phyloP scores from a whole-genome alignment of 2,888 invertebrate species.

The Ophion obscuratus region DNA sequence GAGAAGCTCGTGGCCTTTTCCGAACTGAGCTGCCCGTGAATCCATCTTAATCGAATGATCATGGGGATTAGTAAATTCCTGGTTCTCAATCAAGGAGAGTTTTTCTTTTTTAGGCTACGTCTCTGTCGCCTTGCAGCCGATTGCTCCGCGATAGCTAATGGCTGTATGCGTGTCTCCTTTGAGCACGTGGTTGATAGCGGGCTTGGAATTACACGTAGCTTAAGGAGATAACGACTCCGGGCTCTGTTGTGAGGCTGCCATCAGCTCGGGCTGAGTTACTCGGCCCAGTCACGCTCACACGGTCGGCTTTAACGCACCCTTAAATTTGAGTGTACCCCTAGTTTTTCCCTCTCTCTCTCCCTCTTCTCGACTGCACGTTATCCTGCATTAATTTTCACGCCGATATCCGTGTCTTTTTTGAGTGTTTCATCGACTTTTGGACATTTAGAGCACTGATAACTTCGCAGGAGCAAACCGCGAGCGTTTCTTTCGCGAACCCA shows the following conservation, averaged over 20 bases:
- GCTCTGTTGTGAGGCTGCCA: conserved; percentile 37
- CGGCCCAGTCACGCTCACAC: conserved; percentile 50
- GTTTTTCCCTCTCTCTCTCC: neutral
- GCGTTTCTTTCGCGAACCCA: conserved; percentile 11
- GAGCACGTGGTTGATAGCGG: conserved; percentile 46
- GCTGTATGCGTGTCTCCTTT: conserved; percentile 42
- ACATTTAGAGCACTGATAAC: conserved; percentile 9
- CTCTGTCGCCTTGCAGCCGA: conserved; percentile 11
- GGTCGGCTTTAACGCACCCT: neutral
- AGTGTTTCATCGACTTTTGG: conserved; percentile 32
- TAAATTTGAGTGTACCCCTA: neutral
- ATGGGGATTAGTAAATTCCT: neutral
- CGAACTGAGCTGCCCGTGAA: neutral
- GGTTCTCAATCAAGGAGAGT: neutral
- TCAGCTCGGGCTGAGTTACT: conserved; percentile 45
- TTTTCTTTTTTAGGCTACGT: neutral
- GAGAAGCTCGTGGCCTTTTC: neutral
- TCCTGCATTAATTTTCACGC: conserved; percentile 44
- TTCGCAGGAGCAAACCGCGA: conserved; percentile 9
- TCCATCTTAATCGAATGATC: neutral
- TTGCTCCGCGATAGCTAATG: conserved; percentile 33
- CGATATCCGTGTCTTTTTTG: conserved; percentile 7
- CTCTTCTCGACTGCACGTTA: conserved; percentile 55
- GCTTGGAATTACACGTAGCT: conserved; percentile 37
- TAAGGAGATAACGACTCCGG: conserved; percentile 40